Evolutionary conservation across 2,113 vertebrate species (phyloP).

Genomic region (Panthera leo): DNA sequence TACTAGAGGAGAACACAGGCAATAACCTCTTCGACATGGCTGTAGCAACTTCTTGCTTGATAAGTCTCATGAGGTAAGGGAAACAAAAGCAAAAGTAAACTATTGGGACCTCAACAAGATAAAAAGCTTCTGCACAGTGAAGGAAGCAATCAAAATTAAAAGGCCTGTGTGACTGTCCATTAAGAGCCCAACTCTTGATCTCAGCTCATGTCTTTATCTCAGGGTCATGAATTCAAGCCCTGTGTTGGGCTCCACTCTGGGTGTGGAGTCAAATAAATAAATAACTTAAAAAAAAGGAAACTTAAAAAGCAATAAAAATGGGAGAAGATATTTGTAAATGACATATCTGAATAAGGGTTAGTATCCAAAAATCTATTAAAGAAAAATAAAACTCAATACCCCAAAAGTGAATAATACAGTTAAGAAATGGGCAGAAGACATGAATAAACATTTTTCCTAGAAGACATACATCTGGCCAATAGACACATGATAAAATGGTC

Average conservation of each 20-base stretch:
- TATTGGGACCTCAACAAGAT: neutral
- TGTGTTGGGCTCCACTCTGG: too few relatives aligned
- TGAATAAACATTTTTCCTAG: neutral
- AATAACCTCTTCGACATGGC: neutral
- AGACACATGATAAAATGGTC: neutral
- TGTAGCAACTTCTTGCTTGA: neutral
- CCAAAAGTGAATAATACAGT: neutral
- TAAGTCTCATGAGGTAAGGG: neutral
- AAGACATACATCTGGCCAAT: neutral
- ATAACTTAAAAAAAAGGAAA: too few relatives aligned
- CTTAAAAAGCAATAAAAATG: too few relatives aligned
- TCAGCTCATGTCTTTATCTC: too few relatives aligned
- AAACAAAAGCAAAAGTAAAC: neutral
- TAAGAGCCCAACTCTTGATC: too few relatives aligned
- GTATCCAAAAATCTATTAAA: neutral
- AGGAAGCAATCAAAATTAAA: neutral
- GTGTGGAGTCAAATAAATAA: too few relatives aligned
- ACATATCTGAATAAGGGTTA: neutral
- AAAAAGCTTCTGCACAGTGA: neutral
- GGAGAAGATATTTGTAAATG: neutral
- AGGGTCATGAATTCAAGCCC: too few relatives aligned
- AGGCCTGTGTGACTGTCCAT: neutral
- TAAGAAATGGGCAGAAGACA: neutral
- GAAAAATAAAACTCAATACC: neutral
- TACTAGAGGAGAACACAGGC: neutral